These are phyloP conservation scores for Scelioninae gen. 1 DNA, from an alignment of 2,888 invertebrate genomes.

Conservation along the genomic window DNA sequence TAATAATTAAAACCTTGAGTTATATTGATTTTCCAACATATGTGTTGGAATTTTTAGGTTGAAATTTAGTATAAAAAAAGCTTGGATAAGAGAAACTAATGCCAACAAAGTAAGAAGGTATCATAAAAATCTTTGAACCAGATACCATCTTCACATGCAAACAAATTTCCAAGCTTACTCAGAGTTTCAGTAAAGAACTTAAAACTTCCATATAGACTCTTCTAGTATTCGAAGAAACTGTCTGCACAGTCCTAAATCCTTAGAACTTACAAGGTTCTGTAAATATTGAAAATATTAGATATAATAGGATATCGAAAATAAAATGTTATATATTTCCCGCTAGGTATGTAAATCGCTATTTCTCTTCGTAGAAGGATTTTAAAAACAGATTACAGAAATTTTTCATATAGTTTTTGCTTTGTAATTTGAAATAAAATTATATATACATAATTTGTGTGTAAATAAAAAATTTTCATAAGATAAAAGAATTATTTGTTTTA, in stretches of 20 bases:
- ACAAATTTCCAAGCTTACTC: conserved; percentile 66
- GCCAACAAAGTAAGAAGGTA: conserved; percentile 64
- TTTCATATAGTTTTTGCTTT: too few relatives aligned
- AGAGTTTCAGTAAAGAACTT: conserved; percentile 63
- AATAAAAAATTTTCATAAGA: too few relatives aligned
- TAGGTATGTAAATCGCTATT: not conserved
- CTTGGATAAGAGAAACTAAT: conserved; percentile 59
- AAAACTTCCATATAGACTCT: conserved; percentile 63
- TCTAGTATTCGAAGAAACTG: conserved; percentile 51
- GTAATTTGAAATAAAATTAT: too few relatives aligned
- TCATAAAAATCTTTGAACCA: conserved; percentile 67
- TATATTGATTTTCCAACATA: conserved; percentile 26
- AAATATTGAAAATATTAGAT: conserved; percentile 51
- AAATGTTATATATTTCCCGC: not conserved
- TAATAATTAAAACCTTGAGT: conserved; percentile 5
- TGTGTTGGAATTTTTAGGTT: conserved; percentile 23
- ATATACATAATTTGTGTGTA: too few relatives aligned
- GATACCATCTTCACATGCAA: conserved; percentile 66
- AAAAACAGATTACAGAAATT: too few relatives aligned
- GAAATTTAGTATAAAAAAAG: conserved; percentile 56
- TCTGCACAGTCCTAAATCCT: conserved; percentile 44
- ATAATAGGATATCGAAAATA: conserved; percentile 21
- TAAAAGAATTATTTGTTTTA: too few relatives aligned
- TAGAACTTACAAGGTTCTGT: conserved; percentile 32
- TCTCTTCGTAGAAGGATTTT: too few relatives aligned